Conservation (phyloP, 2,797 vertebrate species). For the Craterocephalus amniculus region DNA sequence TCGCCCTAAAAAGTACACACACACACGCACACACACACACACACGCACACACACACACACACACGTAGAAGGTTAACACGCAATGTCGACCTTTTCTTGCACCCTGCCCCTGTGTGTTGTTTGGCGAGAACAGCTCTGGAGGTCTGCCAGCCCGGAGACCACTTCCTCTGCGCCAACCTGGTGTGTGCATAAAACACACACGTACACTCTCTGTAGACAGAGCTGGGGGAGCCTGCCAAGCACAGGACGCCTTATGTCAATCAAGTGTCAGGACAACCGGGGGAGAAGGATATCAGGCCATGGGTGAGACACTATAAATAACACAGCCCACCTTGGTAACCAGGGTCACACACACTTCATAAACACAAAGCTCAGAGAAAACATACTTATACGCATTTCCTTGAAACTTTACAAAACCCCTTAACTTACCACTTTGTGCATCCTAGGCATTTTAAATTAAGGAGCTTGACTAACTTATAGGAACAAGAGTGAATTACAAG, state of each 20-base stretch:
- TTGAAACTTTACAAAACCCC: neutral
- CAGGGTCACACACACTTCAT: conserved; percentile 17
- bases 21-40: neutral
- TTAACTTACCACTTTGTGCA: neutral
- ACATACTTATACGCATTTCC: neutral
- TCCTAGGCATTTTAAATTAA: neutral
- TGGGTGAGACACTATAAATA: conserved; percentile 64
- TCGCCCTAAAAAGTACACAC: neutral
- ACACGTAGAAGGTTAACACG: neutral
- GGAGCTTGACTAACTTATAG: no score
- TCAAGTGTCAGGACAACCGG: conserved; percentile 66
- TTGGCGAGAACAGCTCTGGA: conserved; percentile 21
- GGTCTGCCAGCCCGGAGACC: conserved; percentile 21
- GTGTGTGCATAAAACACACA: conserved; percentile 1
- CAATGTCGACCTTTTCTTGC: conserved; percentile 32
- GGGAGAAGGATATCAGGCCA: conserved; percentile 55
- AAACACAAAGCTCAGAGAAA: neutral
- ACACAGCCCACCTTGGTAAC: conserved; percentile 44
- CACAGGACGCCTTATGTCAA: conserved; percentile 61
- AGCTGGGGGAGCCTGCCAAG: conserved; percentile 65
- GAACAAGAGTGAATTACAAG: neutral
- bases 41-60: neutral
- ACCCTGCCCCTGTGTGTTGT: conserved; percentile 27
- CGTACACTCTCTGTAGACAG: conserved; percentile 20
- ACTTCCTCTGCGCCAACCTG: conserved; percentile 35